A percentile compares a stretch with the other conserved stretches of the same genome.
These are phyloP conservation scores for Ptychochromis oligacanthus DNA, from an alignment of 2,113 vertebrate species.

Conservation along the genomic window DNA sequence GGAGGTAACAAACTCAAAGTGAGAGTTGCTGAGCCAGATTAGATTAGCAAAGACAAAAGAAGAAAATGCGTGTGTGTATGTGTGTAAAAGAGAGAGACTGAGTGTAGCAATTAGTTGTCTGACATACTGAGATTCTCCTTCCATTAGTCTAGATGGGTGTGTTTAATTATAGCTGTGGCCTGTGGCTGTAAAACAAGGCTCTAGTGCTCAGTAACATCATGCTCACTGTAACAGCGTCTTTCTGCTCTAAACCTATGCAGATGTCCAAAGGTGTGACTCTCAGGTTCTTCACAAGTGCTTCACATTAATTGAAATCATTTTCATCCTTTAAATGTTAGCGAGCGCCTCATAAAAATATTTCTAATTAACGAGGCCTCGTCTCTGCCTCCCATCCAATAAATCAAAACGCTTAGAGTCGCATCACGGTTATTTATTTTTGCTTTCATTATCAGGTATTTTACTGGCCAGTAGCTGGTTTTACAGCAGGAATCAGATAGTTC, in stretches of 20 bases:
- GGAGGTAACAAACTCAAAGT: conserved; percentile 35
- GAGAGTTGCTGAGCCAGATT: conserved; percentile 45
- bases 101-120: conserved; percentile 58
- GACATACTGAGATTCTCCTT: conserved; percentile 52
- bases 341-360: neutral
- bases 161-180: conserved; percentile 59
- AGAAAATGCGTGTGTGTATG: neutral
- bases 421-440: neutral
- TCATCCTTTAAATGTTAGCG: neutral
- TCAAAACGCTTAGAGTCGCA: neutral
- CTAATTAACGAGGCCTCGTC: neutral
- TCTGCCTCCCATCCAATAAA: neutral
- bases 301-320: neutral
- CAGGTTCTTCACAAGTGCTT: neutral
- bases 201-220: conserved; percentile 5
- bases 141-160: conserved; percentile 59
- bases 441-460: neutral
- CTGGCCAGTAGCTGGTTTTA: conserved; percentile 15
- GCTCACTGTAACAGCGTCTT: neutral
- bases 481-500: conserved; percentile 32
- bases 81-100: conserved; percentile 28
- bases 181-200: conserved; percentile 48
- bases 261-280: neutral
- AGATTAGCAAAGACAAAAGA: conserved; percentile 52
- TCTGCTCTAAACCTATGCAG: neutral